Percentiles rank a stretch among this genome's conserved stretches.
Conservation (phyloP, 2,888 invertebrate genomes). For the Dryocosmus kuriphilus region DNA sequence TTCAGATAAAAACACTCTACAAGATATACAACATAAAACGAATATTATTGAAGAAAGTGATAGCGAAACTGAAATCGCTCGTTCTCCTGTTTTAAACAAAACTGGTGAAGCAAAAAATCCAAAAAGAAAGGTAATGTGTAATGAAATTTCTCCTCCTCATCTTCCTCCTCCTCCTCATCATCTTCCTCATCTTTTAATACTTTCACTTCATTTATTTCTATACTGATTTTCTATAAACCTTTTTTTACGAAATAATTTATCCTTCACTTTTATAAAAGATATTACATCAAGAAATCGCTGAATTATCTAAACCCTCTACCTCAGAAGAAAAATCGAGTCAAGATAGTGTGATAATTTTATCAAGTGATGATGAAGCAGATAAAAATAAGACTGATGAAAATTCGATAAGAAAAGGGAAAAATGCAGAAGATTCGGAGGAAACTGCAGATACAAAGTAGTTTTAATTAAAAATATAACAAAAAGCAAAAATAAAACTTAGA, state of each 20-base stretch:
- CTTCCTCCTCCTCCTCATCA: too few species aligned
- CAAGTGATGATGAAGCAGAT: background rate
- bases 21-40: background rate
- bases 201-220: too few species aligned
- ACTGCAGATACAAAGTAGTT: background rate
- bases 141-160: too few species aligned
- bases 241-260: too few species aligned
- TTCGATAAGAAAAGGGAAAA: background rate
- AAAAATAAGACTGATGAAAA: background rate
- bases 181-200: too few species aligned
- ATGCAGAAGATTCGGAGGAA: background rate
- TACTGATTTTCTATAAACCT: too few species aligned
- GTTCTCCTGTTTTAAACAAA: background rate
- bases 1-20: background rate
- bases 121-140: background rate
- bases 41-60: background rate
- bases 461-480: background rate
- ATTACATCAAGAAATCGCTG: background rate
- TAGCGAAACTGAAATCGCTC: background rate
- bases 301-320: background rate
- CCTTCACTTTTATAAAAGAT: too few species aligned
- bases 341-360: background rate
- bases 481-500: background rate
- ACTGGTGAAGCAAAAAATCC: background rate
- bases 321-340: background rate